Evolutionary conservation across 2,888 invertebrate genomes (phyloP), one percentile per base, ranked within the genome.

Genomic region (Oegoconia quadripuncta): DNA sequence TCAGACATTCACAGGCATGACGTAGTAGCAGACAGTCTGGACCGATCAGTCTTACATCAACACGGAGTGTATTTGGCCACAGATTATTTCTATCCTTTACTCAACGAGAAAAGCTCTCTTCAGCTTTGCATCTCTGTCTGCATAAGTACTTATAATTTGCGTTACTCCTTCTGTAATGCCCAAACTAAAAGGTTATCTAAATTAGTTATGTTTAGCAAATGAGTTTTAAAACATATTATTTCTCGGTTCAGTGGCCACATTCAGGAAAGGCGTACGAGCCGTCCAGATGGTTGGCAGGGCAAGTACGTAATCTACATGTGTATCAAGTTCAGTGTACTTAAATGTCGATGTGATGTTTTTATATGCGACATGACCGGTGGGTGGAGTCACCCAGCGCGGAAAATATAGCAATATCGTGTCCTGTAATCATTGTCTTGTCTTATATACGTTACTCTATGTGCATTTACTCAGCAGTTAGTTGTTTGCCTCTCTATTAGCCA

Each of bases 211-310:
- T 34, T 43, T 66, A 60, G 59, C 55, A 54, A 60, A 49, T 64
- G 62, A 72, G 65, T 53, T 72, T 72, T 67, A 73, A 72, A 83
- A 65, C 52, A 47, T 73, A 62, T 80, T 84, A 61, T 86, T 87
- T 87, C 77, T 83, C 80, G 83, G 79, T 88, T 88, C 92, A 98
- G 98, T 98, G 96, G 97, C 98, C 84, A 96, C 98, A 89, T 99
- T 99, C 95, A 96, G 98, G 94, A 98, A 98, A 91, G 98, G 98
- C 91, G 98, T 98, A 88, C 95, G 98, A 89, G 98, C 98, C 90
- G 96, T 98, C 90, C 97, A 97, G 92, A 95, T 97, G 93, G 96
- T 96, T 89, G 97, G 97, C 91, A 93, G 97, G 92, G 95, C 97
- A 96, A 97, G 97, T 97, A 97, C 93, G 97, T 97, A 95, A 79